Evolutionary conservation across 2,113 vertebrate species (phyloP).

Genomic region (Chaenocephalus aceratus): DNA sequence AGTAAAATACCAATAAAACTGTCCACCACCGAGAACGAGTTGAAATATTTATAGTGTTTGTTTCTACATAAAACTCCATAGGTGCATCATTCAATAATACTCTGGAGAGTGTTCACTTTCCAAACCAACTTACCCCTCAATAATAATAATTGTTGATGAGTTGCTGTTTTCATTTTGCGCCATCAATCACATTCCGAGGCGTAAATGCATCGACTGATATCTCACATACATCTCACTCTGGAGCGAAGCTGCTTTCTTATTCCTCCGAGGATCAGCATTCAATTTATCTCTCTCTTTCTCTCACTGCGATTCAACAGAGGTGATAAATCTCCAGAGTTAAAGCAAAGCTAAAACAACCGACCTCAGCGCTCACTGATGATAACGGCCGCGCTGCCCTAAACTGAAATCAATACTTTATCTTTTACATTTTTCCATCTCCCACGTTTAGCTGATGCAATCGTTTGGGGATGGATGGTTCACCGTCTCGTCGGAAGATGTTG

Average conservation of each 20-base stretch:
- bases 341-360: slow-evolving; percentile 66
- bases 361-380: slow-evolving; percentile 64
- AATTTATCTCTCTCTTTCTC: slow-evolving; percentile 57
- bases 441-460: slow-evolving; percentile 39
- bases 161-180: slow-evolving; percentile 39
- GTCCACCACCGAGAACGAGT: background rate
- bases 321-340: slow-evolving; percentile 66
- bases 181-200: slow-evolving; percentile 53
- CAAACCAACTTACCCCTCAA: slow-evolving; percentile 4
- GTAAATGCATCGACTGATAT: slow-evolving; percentile 47
- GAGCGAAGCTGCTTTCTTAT: slow-evolving; percentile 54
- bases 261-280: slow-evolving; percentile 62
- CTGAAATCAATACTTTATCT: slow-evolving; percentile 75
- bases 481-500: slow-evolving; percentile 1
- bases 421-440: slow-evolving; percentile 59
- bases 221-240: slow-evolving; percentile 61
- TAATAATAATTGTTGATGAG: slow-evolving; percentile 46
- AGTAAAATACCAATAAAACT: background rate
- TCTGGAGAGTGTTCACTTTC: background rate
- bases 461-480: slow-evolving; percentile 4
- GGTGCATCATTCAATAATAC: background rate
- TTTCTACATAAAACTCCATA: background rate
- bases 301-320: slow-evolving; percentile 47
- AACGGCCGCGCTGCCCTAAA: slow-evolving; percentile 52
- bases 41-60: background rate